Conservation (phyloP, 2,888 invertebrate genomes). For the Dexiosoma caninum region DNA sequence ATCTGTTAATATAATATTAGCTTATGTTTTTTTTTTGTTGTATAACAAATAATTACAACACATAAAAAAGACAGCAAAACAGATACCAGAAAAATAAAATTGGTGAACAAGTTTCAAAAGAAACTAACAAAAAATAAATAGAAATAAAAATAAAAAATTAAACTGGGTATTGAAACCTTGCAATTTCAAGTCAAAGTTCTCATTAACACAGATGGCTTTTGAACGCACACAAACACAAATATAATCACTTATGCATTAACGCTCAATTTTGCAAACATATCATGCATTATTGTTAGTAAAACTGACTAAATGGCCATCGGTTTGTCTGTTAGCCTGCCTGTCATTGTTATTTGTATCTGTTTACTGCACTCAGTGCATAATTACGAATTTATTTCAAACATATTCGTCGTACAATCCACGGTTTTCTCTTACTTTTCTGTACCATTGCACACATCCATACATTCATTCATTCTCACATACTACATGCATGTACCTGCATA, state of each 20-base stretch:
- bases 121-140: constrained; percentile 3
- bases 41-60: constrained; percentile 47
- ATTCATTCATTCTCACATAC: no score
- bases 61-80: constrained; percentile 14
- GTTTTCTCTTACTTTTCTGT: background rate
- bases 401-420: constrained; percentile 8
- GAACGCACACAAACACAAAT: background rate
- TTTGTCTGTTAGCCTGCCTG: background rate
- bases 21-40: constrained; percentile 14
- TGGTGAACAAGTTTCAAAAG: no score
- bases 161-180: constrained; percentile 56
- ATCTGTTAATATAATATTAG: background rate
- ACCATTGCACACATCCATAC: no score
- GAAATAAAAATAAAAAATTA: background rate
- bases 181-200: constrained; percentile 64
- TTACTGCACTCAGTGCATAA: background rate
- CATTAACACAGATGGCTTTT: constrained; percentile 61
- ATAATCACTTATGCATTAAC: background rate
- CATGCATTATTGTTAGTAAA: constrained; percentile 28
- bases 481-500: no score
- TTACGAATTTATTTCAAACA: constrained; percentile 23
- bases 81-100: no score
- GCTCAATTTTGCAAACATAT: constrained; percentile 11
- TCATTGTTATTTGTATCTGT: constrained; percentile 20
- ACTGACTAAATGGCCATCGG: background rate